A percentile compares a stretch with the other conserved stretches of the same genome.
These are phyloP conservation scores for Dynastes hyllus DNA, from an alignment of 2,888 invertebrate species.

Conservation along the genomic window DNA sequence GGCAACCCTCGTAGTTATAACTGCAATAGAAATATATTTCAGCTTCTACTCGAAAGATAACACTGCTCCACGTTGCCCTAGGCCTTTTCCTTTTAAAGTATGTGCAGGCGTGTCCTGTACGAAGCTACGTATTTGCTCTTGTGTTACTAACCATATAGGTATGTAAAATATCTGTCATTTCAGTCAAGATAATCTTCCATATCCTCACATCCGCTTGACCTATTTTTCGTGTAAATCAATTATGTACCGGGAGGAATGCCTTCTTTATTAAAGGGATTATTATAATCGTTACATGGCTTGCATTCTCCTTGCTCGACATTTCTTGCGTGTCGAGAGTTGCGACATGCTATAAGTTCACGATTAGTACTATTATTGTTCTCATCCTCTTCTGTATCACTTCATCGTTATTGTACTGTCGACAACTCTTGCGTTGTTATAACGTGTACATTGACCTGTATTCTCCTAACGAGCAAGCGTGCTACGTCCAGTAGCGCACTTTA, in stretches of 20 bases:
- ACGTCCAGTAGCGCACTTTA: slow-evolving; percentile 32
- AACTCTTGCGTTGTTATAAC: not conserved
- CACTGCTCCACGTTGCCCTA: too few relatives aligned
- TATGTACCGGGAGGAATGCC: not conserved
- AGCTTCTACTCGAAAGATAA: too few relatives aligned
- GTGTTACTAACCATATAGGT: too few relatives aligned
- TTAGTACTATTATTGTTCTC: slow-evolving; percentile 33
- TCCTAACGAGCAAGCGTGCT: slow-evolving; percentile 8
- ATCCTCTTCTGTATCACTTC: slow-evolving; percentile 19
- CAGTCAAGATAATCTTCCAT: not conserved
- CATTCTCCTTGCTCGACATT: slow-evolving; percentile 10
- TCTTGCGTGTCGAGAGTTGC: slow-evolving; percentile 25
- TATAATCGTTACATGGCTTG: not conserved
- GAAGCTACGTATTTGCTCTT: too few relatives aligned
- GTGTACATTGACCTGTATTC: slow-evolving; percentile 41
- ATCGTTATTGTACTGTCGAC: slow-evolving; percentile 28
- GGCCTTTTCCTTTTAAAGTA: too few relatives aligned
- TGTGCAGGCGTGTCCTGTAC: too few relatives aligned
- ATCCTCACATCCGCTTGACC: slow-evolving; percentile 30
- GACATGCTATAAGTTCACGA: slow-evolving; percentile 20
- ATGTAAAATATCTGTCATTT: not conserved
- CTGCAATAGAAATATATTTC: too few relatives aligned
- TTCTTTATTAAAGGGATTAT: not conserved
- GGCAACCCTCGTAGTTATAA: too few relatives aligned
- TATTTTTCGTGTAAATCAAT: slow-evolving; percentile 31